Base-by-base conservation (phyloP, 53 echinoderm and acorn worm genomes). In the Actinopyga echinites region DNA sequence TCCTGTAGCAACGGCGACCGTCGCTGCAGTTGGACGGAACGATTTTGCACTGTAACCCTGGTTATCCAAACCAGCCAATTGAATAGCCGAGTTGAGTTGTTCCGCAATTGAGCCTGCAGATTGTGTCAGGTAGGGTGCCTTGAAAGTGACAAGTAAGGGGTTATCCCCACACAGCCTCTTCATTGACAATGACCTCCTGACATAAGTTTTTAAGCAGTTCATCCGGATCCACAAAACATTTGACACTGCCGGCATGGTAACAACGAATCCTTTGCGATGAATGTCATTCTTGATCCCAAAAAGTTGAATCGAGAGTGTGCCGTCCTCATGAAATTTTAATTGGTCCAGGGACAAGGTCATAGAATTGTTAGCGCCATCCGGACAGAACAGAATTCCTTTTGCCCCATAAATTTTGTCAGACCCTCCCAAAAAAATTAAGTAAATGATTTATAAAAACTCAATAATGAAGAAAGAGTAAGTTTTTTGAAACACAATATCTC, bases 221-320 rank as follows among this genome's bases (percentile, higher is more conserved):
- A 75, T 29, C 10, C 37, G 75, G 37, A 57, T 60, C 42, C 56
- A 58, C 11, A 56, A 75, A 32, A 4, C 20, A 77, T 85, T 77
- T 10, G 42, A 62, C 28, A 42, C 85, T 85, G 85, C 56, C 33
- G 85, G 85, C 24, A 85, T 75, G 28, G 75, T 75, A 7, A 79
- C 86, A 13, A 38, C 60, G 29, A 55, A 86, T 21, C 86, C 86
- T 79, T 79, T 78, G 1, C 79, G 64, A 23, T 86, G 86, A 30
- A 79, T 58, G 55, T 86, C 86, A 53, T 86, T 79, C 79, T 86
- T 86, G 38, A 86, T 86, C 11, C 86, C 79, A 28, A 86, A 79
- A n/a, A 62, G 53, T 26, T 86, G 44, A 29, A 86, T 86, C 26
- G 86, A 49, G 29, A 86, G 33, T 55, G 42, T 71, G 32, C 74